phyloP scores from a whole-genome alignment of 2,888 invertebrate genomes.

The Tolmerus cingulatus region DNA sequence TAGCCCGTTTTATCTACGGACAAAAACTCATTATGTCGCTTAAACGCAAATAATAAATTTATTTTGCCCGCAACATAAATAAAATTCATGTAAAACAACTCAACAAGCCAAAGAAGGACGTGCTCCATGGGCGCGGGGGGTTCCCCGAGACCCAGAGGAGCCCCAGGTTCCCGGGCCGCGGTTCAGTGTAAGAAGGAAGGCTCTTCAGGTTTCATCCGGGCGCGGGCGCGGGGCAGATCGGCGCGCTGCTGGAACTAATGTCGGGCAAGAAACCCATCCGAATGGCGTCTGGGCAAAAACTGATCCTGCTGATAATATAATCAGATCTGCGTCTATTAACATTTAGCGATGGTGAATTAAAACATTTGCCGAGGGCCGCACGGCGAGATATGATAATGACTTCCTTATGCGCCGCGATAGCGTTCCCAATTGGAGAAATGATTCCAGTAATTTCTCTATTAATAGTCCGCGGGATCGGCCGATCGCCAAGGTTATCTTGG shows the following conservation, averaged over 20 bases:
- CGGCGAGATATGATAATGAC: background rate
- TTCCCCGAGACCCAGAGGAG: no score
- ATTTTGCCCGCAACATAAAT: slow-evolving; percentile 49
- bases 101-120: slow-evolving; percentile 42
- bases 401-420: slow-evolving; percentile 19
- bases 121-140: background rate
- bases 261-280: background rate
- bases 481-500: background rate
- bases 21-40: slow-evolving; percentile 49
- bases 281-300: slow-evolving; percentile 3
- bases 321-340: slow-evolving; percentile 15
- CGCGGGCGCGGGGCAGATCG: background rate
- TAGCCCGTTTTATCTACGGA: slow-evolving; percentile 22
- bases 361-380: slow-evolving; percentile 12
- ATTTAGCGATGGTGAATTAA: slow-evolving; percentile 34
- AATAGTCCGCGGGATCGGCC: background rate
- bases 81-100: slow-evolving; percentile 49
- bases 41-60: slow-evolving; percentile 50
- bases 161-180: background rate
- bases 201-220: background rate
- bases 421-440: slow-evolving; percentile 4
- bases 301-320: slow-evolving; percentile 27
- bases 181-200: background rate
- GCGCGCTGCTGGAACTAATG: background rate
- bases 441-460: slow-evolving; percentile 30